These are phyloP conservation scores for Orthosia gracilis DNA, from an alignment of 2,888 invertebrate genomes.

Conservation along the genomic window DNA sequence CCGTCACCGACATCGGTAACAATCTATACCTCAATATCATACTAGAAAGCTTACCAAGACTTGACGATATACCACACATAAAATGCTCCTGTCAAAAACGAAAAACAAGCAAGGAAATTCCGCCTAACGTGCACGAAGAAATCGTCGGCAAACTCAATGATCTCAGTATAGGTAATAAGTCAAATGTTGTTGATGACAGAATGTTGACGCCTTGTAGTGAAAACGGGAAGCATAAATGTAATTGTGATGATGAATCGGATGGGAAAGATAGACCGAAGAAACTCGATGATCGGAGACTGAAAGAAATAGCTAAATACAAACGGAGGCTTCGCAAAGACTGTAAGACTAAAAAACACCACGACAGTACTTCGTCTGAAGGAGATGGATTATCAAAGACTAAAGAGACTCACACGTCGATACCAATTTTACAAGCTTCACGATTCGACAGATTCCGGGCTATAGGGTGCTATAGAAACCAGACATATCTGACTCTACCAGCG, in stretches of 20 bases:
- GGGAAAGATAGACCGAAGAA: slow-evolving; percentile 81
- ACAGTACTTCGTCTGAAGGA: slow-evolving; percentile 87
- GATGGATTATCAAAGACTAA: slow-evolving; percentile 76
- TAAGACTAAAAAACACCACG: slow-evolving; percentile 84
- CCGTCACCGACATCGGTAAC: slow-evolving; percentile 93
- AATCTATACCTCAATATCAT: slow-evolving; percentile 92
- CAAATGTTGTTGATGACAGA: slow-evolving; percentile 92
- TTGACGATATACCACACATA: slow-evolving; percentile 93
- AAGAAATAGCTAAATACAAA: slow-evolving; percentile 89
- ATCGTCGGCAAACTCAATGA: slow-evolving; percentile 84
- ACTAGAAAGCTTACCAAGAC: slow-evolving; percentile 94
- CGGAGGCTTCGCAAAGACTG: slow-evolving; percentile 86
- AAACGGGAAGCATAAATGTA: slow-evolving; percentile 95
- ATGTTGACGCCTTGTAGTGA: slow-evolving; percentile 94
- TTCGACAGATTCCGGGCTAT: slow-evolving; percentile 88
- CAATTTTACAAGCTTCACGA: slow-evolving; percentile 87
- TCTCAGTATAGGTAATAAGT: slow-evolving; percentile 85
- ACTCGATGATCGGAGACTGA: slow-evolving; percentile 83
- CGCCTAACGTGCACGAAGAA: slow-evolving; percentile 80
- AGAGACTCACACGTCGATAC: slow-evolving; percentile 87
- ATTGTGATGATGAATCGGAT: slow-evolving; percentile 94
- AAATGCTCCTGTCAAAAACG: slow-evolving; percentile 85
- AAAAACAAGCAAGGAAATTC: slow-evolving; percentile 81
- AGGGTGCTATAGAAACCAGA: slow-evolving; percentile 88
- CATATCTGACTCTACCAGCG: slow-evolving; percentile 86